Conservation (phyloP, 2,888 invertebrate species). For the Eilema caniola region DNA sequence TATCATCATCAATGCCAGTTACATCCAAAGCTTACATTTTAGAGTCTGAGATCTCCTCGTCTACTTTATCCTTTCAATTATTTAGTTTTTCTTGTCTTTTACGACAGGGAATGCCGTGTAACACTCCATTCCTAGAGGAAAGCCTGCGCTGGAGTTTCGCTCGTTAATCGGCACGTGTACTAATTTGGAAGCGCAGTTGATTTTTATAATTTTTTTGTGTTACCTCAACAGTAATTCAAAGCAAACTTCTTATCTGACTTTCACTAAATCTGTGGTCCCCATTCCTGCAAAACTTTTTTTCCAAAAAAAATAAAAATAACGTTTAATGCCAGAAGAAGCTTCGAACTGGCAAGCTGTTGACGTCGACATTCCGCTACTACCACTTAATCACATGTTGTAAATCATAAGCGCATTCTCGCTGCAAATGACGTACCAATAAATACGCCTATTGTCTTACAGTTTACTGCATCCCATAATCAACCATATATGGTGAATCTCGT, state of each 20-base stretch:
- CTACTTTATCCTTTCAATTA: too few species aligned
- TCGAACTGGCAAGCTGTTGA: neutral
- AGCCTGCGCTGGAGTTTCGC: too few species aligned
- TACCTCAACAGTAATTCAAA: neutral
- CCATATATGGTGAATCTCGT: slow-evolving; percentile 18
- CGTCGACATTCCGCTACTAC: neutral
- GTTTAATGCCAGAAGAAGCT: neutral
- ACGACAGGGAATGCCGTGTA: too few species aligned
- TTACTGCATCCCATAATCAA: slow-evolving; percentile 6
- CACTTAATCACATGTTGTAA: slow-evolving; percentile 11
- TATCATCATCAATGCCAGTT: too few species aligned
- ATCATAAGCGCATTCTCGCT: slow-evolving; percentile 5
- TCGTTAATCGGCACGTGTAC: too few species aligned
- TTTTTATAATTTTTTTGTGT: too few species aligned
- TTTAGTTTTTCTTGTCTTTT: too few species aligned
- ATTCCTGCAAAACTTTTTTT: neutral
- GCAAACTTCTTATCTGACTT: neutral
- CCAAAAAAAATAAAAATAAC: neutral
- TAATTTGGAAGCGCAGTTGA: too few species aligned
- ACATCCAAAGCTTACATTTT: too few species aligned
- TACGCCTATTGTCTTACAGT: neutral
- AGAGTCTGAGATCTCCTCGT: too few species aligned
- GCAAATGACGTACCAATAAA: slow-evolving; percentile 1
- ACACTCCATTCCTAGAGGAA: neutral
- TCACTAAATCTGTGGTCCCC: neutral